Evolutionary conservation across 1,140 invertebrate genomes (phyloP), one percentile per base, ranked within the genome.

Genomic region (Phymorhynchus buccinoides): DNA sequence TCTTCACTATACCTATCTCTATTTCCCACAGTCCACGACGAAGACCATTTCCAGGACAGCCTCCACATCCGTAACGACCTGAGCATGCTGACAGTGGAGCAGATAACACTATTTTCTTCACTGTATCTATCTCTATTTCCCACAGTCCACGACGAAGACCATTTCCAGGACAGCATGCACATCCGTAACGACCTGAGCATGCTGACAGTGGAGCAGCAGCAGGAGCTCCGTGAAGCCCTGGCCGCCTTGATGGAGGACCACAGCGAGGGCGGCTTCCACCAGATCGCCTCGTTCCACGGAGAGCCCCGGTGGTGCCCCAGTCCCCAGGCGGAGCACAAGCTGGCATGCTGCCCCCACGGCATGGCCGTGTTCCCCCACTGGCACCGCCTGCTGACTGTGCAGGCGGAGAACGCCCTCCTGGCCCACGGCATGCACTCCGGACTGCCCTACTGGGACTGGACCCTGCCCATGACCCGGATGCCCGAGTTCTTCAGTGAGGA

Each of bases 401-500:
- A 87, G 77, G 77, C 77, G 3, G 77, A 79, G 44, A 56, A 79
- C 32, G 77, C 77, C 4, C 77, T 79, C 22, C 4, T 48, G 77
- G 42, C 42, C 27, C 30, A 79, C 77, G 77, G 86, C 7, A 84
- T 83, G 16, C 0, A 42, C 52, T 30, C 48, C 16, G 86, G 73
- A 22, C 41, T 87, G 16, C 86, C 86, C n/a, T 87, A 87, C 80
- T 87, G 88, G 88, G 88, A 88, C 79, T 88, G 88, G 88, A 88
- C 88, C 22, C 75, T 62, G 30, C 85, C 85, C 9, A 84, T 86
- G 52, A 52, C 42, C 35, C 12, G n/a, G 14, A 39, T 88, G 30
- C 87, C 87, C n/a, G 77, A 52, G n/a, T 30, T 88, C 42, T 75
- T 87, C 48, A 37, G 1, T 7, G 71, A 80, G 0, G 68, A 18